A percentile compares a stretch with the other conserved stretches of the same genome.
Conservation (phyloP, 2,113 vertebrate species). For the Bubo blakistoni region DNA sequence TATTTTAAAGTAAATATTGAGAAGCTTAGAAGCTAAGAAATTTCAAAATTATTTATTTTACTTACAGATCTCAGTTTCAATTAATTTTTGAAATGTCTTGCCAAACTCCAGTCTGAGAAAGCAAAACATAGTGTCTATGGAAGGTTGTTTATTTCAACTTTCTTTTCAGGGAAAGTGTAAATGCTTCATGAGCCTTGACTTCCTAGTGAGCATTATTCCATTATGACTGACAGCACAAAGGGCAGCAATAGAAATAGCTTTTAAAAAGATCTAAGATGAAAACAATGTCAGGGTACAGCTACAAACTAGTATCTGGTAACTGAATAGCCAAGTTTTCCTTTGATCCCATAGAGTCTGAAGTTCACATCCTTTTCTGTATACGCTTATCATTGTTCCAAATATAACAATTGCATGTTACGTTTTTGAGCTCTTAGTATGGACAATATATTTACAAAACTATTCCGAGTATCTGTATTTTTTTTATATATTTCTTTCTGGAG, state of each 20-base stretch:
- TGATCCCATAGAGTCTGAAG: not conserved
- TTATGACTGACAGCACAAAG: not conserved
- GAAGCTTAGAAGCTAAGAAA: not conserved
- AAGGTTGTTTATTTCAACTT: not conserved
- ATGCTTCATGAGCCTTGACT: not conserved
- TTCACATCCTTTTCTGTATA: not conserved
- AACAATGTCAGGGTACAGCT: not conserved
- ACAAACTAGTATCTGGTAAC: not conserved
- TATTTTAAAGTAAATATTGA: not conserved
- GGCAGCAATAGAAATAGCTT: not conserved
- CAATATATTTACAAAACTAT: not conserved
- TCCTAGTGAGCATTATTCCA: not conserved
- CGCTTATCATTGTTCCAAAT: not conserved
- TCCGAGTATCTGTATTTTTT: not conserved
- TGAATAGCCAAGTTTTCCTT: not conserved
- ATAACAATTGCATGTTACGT: not conserved
- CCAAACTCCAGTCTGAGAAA: not conserved
- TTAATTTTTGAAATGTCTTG: not conserved
- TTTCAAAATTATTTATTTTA: not conserved
- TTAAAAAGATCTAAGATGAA: not conserved
- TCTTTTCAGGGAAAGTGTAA: not conserved
- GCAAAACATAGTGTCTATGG: not conserved
- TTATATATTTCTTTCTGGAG: not conserved
- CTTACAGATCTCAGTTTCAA: not conserved
- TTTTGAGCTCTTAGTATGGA: not conserved